Percentiles rank a stretch among this genome's conserved stretches.
Conservation (phyloP, 2,113 vertebrate species). For the Trochalopteron elliotii region DNA sequence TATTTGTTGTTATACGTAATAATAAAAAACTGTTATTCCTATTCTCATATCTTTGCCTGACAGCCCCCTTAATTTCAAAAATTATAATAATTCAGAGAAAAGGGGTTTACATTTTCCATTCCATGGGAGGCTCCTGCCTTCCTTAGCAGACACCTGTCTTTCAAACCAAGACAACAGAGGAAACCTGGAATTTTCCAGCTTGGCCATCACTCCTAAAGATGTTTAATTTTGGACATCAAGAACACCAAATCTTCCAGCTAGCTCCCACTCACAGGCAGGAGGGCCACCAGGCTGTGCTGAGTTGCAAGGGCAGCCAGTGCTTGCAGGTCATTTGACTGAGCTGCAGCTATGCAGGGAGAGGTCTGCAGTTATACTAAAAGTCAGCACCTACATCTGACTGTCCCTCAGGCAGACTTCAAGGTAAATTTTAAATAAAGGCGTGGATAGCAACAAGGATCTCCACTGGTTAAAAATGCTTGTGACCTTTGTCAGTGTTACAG, state of each 20-base stretch:
- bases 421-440: conserved; percentile 27
- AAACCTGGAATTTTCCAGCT: neutral
- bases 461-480: neutral
- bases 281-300: neutral
- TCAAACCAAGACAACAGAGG: neutral
- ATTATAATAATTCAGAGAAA: neutral
- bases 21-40: neutral
- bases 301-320: conserved; percentile 3
- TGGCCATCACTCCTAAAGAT: neutral
- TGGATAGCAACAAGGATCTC: neutral
- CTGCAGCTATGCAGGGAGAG: neutral
- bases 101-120: neutral
- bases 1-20: neutral
- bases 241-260: neutral
- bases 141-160: neutral
- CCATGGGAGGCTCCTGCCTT: neutral
- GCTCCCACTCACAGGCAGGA: neutral
- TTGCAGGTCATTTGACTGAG: neutral
- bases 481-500: neutral
- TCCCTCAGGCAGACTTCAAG: neutral
- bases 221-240: neutral
- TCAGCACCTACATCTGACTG: neutral
- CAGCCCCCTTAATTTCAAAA: neutral
- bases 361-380: neutral
- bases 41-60: neutral